phyloP scores from a whole-genome alignment of 2,888 invertebrate species.

The Norana najaformis region DNA sequence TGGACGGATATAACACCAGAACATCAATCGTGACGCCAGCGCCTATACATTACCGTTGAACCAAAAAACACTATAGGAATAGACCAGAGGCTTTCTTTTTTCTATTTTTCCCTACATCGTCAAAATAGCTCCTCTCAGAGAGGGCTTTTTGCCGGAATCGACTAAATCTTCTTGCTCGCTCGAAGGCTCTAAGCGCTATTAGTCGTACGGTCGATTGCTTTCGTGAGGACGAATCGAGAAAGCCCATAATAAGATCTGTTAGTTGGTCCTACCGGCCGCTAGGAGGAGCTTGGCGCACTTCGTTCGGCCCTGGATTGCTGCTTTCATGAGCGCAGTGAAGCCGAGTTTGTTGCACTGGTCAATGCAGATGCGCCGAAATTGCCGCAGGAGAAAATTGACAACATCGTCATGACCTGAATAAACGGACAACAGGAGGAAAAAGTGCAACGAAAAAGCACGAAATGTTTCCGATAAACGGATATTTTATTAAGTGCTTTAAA shows the following conservation, averaged over 20 bases:
- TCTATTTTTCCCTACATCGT: background rate
- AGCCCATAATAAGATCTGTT: background rate
- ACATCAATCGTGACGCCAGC: too few relatives aligned
- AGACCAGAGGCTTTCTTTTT: background rate
- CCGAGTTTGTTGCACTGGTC: conserved; percentile 74
- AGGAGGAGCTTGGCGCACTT: conserved; percentile 75
- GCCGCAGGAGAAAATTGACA: conserved; percentile 71
- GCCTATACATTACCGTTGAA: background rate
- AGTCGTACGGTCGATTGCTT: background rate
- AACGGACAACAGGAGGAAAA: background rate
- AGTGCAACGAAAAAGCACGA: background rate
- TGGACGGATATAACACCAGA: too few relatives aligned
- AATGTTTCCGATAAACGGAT: background rate
- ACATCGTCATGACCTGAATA: conserved; percentile 72
- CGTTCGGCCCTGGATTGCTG: conserved; percentile 75
- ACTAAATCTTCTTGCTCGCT: background rate
- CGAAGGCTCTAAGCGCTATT: background rate
- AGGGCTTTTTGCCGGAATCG: background rate
- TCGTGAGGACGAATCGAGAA: background rate
- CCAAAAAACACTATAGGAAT: background rate
- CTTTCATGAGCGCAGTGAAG: conserved; percentile 74
- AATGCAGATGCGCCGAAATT: conserved; percentile 71
- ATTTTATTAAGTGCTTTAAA: too few relatives aligned
- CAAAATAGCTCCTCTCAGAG: background rate
- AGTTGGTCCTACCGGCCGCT: conserved; percentile 69